phyloP scores from a whole-genome alignment of 2,797 vertebrate genomes.

The Pristis pectinata region DNA sequence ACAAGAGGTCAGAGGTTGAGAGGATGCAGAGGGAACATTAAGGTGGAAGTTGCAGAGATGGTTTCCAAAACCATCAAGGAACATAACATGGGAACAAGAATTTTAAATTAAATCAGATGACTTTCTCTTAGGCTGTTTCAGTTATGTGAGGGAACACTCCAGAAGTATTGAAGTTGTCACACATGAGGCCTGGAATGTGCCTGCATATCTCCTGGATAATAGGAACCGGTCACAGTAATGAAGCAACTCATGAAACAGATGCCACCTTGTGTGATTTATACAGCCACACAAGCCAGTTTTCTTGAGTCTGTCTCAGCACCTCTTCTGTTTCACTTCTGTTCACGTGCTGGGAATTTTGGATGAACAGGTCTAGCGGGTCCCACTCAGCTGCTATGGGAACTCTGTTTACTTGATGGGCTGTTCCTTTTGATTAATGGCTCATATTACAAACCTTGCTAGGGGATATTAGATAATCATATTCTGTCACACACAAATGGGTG shows the following conservation, averaged over 20 bases:
- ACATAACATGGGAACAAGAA: background rate
- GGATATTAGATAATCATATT: constrained; percentile 82
- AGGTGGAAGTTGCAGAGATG: background rate
- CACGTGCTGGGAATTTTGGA: background rate
- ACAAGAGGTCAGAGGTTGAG: background rate
- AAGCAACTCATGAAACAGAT: constrained; percentile 33
- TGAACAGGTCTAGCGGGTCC: background rate
- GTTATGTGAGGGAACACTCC: background rate
- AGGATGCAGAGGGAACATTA: background rate
- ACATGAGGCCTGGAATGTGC: background rate
- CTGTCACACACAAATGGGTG: constrained; percentile 66
- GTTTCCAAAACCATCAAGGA: too few species aligned
- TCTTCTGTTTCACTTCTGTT: constrained; percentile 27
- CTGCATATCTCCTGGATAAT: constrained; percentile 15
- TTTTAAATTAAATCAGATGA: background rate
- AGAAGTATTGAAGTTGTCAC: background rate
- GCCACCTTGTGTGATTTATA: constrained; percentile 2
- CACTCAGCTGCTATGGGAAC: constrained; percentile 19
- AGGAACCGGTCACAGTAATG: background rate
- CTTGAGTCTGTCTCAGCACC: background rate
- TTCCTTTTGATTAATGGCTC: constrained; percentile 69
- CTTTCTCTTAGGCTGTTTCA: background rate
- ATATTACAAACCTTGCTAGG: constrained; percentile 64
- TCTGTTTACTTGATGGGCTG: constrained; percentile 57
- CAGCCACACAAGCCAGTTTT: background rate